Base-by-base conservation (phyloP, 2,797 vertebrate species). In the Phoebastria nigripes region DNA sequence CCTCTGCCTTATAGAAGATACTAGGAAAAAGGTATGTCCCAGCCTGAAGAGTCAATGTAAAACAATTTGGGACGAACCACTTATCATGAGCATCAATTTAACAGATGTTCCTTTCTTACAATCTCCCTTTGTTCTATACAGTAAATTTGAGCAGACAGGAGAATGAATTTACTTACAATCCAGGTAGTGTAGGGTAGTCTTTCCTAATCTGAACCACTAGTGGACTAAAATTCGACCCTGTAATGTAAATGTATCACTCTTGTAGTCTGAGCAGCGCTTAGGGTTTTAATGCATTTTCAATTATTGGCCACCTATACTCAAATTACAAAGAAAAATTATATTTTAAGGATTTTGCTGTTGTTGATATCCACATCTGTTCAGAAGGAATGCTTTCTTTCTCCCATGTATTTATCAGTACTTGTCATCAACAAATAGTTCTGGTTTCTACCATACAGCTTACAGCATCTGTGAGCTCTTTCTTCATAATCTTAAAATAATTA, bases 401-500 rank as follows among this genome's bases (percentile, higher is more conserved):
- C 35, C 18, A 14, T 70, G 11, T 79, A n/a, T 89, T 86, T 88
- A 89, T 89, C 19, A 15, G 71, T 54, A 49, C 55, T 59, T 80
- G 51, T 82, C 58, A 83, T 92, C 78, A 87, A 58, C 54, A 77
- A 55, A 55, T 76, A 79, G 13, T 83, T 92, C 72, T 95, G 77
- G 42, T 92, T 90, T 83, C 61, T 82, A n/a, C 89, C 39, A 33
- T 51, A 52, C 31, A 52, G 9, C 2, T 89, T 70, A 35, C 1
- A 93, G 80, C 52, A 83, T 69, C 71, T 91, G 51, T 62, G 69
- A 86, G 25, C 49, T 77, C 47, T 72, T 90, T 67, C 31, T 82
- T 90, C 51, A 47, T 79, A 41, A 82, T 84, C 21, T 91, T 94
- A 63, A 87, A 88, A 59, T 91, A 93, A 89, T 92, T 94, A 82